Evolutionary conservation across 53 echinoderm and acorn worm species (phyloP), one percentile per base, ranked within the genome.

Genomic region (Antedon mediterranea): DNA sequence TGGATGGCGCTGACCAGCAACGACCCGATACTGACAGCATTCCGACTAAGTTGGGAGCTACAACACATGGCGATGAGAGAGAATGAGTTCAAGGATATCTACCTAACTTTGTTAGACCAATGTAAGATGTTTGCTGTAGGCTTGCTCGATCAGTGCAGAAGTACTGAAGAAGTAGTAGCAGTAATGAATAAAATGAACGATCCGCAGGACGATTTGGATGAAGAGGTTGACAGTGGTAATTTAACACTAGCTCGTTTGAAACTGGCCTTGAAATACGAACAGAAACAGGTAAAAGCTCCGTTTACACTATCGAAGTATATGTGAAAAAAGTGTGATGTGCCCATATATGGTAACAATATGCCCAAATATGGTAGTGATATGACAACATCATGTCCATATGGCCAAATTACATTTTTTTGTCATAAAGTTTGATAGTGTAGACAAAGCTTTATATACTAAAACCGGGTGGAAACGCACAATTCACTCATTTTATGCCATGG

Each of bases 41-140:
- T 98, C 79, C 92, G 90, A 77, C 85, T 98, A 11, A 90, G 90
- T 34, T 98, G 98, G 98, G 98, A 98, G 86, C 78, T 98, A 33
- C 89, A 93, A 80, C 82, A 88, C 34, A 83, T 98, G 28, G 92
- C 98, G 13, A 90, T 92, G 79, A 83, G 92, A 32, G 98, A 98
- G 70, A 98, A 98, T 30, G 98, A 98, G 76, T 98, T 98, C 83
- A 98, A 98, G 73, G 98, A 98, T 75, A 91, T 98, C 29, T 98
- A 86, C 72, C 32, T 73, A 26, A 81, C 82, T 0, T 74, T 86
- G 30, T 78, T 79, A 32, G 86, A 86, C 4, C 86, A 86, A 78
- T 80, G 80, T 32, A 88, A 88, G 34, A 81, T 81, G 28, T 98
- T 90, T 72, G 92, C 90, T 43, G 98, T 98, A 11, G 92, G 93